Conservation (phyloP, 1,140 invertebrate species). For the Cherax quadricarinatus region DNA sequence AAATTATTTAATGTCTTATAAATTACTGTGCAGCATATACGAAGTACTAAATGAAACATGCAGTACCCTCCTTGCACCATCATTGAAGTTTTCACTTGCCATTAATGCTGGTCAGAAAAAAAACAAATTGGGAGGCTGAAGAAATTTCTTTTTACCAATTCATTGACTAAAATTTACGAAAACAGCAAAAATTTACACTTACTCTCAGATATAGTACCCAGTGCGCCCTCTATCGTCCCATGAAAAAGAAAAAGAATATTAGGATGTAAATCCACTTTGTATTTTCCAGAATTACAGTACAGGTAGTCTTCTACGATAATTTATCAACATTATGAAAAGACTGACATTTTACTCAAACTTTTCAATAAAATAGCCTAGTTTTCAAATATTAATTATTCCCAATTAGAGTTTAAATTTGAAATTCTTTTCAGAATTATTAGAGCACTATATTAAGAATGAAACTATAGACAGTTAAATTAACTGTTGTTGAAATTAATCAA, state of each 20-base stretch:
- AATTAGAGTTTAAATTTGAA: no score
- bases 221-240: slow-evolving; percentile 63
- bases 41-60: slow-evolving; percentile 16
- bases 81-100: background rate
- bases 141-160: slow-evolving; percentile 2
- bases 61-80: slow-evolving; percentile 2
- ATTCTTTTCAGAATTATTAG: no score
- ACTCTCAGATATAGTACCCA: slow-evolving; percentile 62
- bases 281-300: background rate
- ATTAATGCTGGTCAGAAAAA: background rate
- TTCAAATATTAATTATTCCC: no score
- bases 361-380: no score
- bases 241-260: slow-evolving; percentile 63
- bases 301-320: background rate
- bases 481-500: no score
- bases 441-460: no score
- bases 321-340: background rate
- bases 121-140: background rate
- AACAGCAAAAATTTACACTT: slow-evolving; percentile 42
- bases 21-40: background rate
- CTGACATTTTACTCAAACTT: background rate
- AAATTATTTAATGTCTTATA: background rate
- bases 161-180: slow-evolving; percentile 11
- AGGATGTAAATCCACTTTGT: slow-evolving; percentile 11
- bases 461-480: no score